Evolutionary conservation across 2,797 vertebrate species (phyloP), one percentile per base, ranked within the genome.

Genomic region (Acanthornis magna): DNA sequence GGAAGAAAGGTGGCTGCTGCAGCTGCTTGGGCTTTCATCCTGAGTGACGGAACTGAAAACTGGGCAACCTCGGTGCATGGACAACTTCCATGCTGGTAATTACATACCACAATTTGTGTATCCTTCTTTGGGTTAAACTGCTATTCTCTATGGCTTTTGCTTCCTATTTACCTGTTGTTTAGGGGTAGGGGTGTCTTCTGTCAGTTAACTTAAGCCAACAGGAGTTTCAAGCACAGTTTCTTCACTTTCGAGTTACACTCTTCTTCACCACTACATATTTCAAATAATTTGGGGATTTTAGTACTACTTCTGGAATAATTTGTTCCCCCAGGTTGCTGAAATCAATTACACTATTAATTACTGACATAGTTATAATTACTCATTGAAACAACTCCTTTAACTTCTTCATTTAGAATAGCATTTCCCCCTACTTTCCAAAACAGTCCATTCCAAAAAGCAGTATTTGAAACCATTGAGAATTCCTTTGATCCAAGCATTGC

Each of bases 341-440:
- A 89, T 83, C 62, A 93, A 87, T 93, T 85, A 74, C 57, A 71
- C 53, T 87, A 79, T 89, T 96, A 93, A 96, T 94, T 95, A 96
- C 34, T 80, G 42, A 11, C 58, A 68, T 34, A 54, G 89, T 77
- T 65, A 57, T 68, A 96, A 79, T 79, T 91, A 95, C 22, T 82
- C 47, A 82, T 38, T 72, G 38, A 91, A 95, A 86, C 26, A 89
- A 89, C 16, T 87, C 63, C n/a, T 93, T 85, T 48, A 63, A 81
- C 43, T 91, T 88, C 50, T 48, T 91, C 1, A 0, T 38, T 80
- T 43, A 85, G 47, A 90, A 80, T 1, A 67, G 45, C 14, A 65
- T 72, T 75, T 67, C 16, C 17, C 50, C 9, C 27, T 67, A 16
- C 18, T 82, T 95, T 88, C 66, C 58, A 73, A 63, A 91, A 89